Percentiles rank a stretch among this genome's conserved stretches.
Conservation (phyloP, 2,888 invertebrate genomes). For the Baronia brevicornis region DNA sequence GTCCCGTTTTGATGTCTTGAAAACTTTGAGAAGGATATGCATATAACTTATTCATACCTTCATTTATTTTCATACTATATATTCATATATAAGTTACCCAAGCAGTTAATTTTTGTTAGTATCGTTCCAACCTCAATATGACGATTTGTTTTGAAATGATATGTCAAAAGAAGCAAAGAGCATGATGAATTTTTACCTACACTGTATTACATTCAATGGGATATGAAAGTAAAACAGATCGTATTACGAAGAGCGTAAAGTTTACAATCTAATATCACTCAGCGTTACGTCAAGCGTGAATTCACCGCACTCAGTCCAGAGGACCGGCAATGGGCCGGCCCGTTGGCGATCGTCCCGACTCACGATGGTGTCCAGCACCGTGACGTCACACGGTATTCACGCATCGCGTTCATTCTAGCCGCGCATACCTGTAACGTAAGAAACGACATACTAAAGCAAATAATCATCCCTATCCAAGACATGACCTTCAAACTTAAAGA, state of each 20-base stretch:
- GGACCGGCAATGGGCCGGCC: slow-evolving; percentile 6
- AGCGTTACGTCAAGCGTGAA: slow-evolving; percentile 25
- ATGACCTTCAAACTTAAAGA: no score
- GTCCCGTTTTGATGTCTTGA: no score
- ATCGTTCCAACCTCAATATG: no score
- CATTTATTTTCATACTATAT: no score
- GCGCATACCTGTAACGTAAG: slow-evolving; percentile 58
- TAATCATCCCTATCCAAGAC: background rate
- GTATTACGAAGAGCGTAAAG: slow-evolving; percentile 7
- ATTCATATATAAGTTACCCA: no score
- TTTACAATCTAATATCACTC: slow-evolving; percentile 33
- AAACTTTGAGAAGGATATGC: no score
- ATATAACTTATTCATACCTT: no score
- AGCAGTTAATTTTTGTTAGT: no score
- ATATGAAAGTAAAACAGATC: slow-evolving; percentile 9
- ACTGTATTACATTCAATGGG: no score
- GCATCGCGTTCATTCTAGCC: slow-evolving; percentile 48
- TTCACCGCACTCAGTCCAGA: slow-evolving; percentile 22
- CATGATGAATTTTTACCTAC: no score
- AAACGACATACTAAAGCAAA: background rate
- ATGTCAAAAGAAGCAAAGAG: no score
- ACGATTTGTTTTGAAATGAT: no score
- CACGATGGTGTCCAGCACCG: slow-evolving; percentile 20
- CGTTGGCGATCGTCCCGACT: slow-evolving; percentile 6
- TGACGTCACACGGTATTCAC: slow-evolving; percentile 29